Percentiles rank a stretch among this genome's conserved stretches.
These are phyloP conservation scores for Muntiacus muntjak DNA, from an alignment of 2,113 vertebrate species.

Conservation along the genomic window DNA sequence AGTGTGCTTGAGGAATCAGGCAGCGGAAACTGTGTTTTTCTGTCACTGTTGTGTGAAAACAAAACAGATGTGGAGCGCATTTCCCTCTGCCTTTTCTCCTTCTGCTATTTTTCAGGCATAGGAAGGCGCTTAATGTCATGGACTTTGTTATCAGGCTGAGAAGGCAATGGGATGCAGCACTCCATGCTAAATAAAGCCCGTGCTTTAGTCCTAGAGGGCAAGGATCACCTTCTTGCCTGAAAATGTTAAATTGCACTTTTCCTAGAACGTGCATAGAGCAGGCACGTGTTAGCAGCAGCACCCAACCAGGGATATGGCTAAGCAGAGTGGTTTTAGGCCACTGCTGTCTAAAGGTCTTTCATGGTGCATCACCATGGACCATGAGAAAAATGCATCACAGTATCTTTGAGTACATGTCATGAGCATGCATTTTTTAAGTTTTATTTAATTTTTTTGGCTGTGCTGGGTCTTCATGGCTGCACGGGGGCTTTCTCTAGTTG, in stretches of 20 bases:
- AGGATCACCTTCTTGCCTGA: not conserved
- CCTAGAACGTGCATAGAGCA: not conserved
- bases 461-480: not conserved
- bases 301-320: not conserved
- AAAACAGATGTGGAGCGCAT: slow-evolving; percentile 5
- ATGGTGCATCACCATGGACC: not conserved
- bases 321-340: not conserved
- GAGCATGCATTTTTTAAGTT: not conserved
- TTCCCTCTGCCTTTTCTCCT: not conserved
- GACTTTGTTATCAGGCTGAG: not conserved
- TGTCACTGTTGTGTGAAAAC: slow-evolving; percentile 45
- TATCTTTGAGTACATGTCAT: not conserved
- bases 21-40: not conserved
- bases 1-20: slow-evolving; percentile 67
- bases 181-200: not conserved
- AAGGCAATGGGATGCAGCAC: not conserved
- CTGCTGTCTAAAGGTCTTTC: not conserved
- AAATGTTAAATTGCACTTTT: not conserved
- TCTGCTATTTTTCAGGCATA: not conserved
- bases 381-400: not conserved
- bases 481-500: not conserved
- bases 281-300: not conserved
- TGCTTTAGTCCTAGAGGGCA: not conserved
- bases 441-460: not conserved
- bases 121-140: not conserved